phyloP scores from a whole-genome alignment of 2,113 vertebrate species.

The Tauraco erythrolophus region DNA sequence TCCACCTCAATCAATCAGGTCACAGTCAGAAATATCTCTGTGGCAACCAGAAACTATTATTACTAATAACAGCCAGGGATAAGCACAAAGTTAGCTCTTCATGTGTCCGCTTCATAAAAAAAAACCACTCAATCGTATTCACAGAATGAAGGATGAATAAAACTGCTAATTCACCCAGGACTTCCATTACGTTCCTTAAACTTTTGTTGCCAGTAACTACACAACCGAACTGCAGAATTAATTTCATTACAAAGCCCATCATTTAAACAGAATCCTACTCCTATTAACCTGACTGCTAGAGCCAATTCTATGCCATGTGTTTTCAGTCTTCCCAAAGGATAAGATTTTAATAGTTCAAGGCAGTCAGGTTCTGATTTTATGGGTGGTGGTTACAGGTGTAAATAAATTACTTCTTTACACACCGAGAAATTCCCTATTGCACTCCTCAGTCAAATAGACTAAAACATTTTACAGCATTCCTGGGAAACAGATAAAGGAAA shows the following conservation, averaged over 20 bases:
- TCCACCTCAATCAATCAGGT: background rate
- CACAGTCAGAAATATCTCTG: background rate
- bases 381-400: background rate
- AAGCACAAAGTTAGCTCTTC: background rate
- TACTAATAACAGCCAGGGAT: background rate
- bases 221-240: background rate
- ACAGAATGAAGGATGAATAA: background rate
- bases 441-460: background rate
- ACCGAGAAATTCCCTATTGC: background rate
- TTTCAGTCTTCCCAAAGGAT: background rate
- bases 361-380: background rate
- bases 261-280: background rate
- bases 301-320: background rate
- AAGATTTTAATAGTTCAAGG: rapidly evolving
- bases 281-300: background rate
- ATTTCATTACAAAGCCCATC: background rate
- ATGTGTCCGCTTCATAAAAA: background rate
- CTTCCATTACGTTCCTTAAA: background rate
- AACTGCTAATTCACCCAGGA: background rate
- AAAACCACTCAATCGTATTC: rapidly evolving
- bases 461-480: background rate
- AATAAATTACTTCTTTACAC: background rate
- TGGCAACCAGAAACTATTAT: background rate
- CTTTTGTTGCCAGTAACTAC: background rate
- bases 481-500: background rate